Percentiles rank a stretch among this genome's conserved stretches.
Conservation (phyloP, 2,113 vertebrate genomes). For the Tachuris rubrigastra region DNA sequence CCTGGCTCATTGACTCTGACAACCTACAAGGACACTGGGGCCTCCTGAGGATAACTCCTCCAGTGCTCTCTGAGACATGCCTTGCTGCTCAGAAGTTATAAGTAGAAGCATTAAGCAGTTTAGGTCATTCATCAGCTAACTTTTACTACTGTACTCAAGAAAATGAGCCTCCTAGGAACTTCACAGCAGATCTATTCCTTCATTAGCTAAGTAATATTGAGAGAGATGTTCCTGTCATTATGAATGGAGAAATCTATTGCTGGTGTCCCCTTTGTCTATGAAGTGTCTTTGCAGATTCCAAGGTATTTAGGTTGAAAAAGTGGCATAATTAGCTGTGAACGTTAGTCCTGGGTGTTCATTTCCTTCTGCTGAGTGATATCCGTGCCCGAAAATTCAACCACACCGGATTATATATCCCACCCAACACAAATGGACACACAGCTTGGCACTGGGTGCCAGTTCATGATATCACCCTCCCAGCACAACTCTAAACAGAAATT, state of each 20-base stretch:
- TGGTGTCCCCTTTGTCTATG: slow-evolving; percentile 71
- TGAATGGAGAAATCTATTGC: slow-evolving; percentile 74
- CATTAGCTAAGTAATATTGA: slow-evolving; percentile 92
- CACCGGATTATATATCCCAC: not conserved
- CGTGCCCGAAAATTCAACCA: not conserved
- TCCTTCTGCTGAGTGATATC: slow-evolving; percentile 33
- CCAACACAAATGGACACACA: not conserved
- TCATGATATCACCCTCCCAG: not conserved
- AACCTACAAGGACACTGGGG: slow-evolving; percentile 83
- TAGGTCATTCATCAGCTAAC: slow-evolving; percentile 91
- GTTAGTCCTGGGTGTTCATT: slow-evolving; percentile 27
- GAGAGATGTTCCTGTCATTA: slow-evolving; percentile 82
- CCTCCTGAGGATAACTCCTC: slow-evolving; percentile 79
- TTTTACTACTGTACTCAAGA: slow-evolving; percentile 85
- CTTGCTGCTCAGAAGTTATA: slow-evolving; percentile 85
- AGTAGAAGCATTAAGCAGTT: slow-evolving; percentile 81
- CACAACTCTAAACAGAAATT: slow-evolving; percentile 31
- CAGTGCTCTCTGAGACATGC: slow-evolving; percentile 77
- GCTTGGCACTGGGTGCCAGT: not conserved
- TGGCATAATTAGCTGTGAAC: slow-evolving; percentile 57
- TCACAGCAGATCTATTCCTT: slow-evolving; percentile 80
- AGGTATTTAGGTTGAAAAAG: slow-evolving; percentile 72
- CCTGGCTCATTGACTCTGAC: slow-evolving; percentile 88
- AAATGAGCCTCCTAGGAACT: slow-evolving; percentile 88
- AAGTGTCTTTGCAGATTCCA: slow-evolving; percentile 70